Evolutionary conservation across 2,888 invertebrate species (phyloP), one percentile per base, ranked within the genome.

Genomic region (Phengaris arion): DNA sequence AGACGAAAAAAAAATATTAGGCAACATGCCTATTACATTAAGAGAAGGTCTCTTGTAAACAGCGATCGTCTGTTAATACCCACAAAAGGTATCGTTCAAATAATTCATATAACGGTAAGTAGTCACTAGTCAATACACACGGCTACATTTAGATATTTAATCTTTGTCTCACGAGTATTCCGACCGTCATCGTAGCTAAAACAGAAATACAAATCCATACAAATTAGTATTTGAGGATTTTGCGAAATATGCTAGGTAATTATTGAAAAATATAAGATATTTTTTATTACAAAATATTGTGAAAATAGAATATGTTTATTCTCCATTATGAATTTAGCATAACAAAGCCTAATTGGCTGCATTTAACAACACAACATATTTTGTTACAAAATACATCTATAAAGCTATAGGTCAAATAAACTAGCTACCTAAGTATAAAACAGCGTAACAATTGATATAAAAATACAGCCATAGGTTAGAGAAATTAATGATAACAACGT

Each of bases 151-250:
- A 15, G 64, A 64, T 64, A 64, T 64, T 64, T 64, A 64, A 45
- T 64, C 45, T 64, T 64, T 45, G 64, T 45, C 35, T 64, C 64
- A 64, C 35, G 64, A 64, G 64, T 13, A 13, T 64, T 64, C 64
- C 64, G 6, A 64, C 35, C 9, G 64, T 35, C 1, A 0, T 12
- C 35, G 12, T 22, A 64, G 35, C 64, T 64, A 64, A 64, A 64
- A 64, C 22, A 64, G 35, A 64, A 64, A 64, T 64, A 45, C 35
- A 64, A 64, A 64, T 64, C 64, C 64, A 64, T 64, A 35, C 35
- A 64, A 64, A 64, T 64, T 64, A 35, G 64, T 12, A 22, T 64
- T 64, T 13, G 64, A 35, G 35, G 64, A 22, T 64, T 64, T 35
- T 22, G 22, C 13, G 64, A 45, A 35, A 15, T 45, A 64, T 35